Evolutionary conservation across 2,113 vertebrate species (phyloP), one percentile per base, ranked within the genome.

Genomic region (Oryzias celebensis): DNA sequence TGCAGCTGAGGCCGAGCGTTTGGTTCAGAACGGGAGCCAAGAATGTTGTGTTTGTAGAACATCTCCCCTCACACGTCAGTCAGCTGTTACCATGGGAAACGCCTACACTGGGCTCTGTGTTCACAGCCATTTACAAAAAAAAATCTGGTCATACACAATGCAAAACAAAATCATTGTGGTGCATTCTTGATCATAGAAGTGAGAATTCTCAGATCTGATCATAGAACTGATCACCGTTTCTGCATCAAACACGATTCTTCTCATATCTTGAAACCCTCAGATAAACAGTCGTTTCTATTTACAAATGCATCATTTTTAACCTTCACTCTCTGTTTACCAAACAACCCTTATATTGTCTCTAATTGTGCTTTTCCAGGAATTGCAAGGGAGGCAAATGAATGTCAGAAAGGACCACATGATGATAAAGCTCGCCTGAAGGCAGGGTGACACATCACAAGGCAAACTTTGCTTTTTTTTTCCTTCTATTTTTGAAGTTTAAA

Each of bases 1-100:
- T 31, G 52, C n/a, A 54, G 62, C n/a, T 45, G 51, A 28, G 51
- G 45, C 47, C 7, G 55, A 50, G 50, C 16, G 7, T 18, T 65
- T 18, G 51, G 52, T 46, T 50, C 3, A 18, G 46, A 52, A 53
- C 54, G 18, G 36, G 52, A 44, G 36, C 36, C 36, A 36, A 36
- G 7, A 59, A 54, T 24, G 24, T 16, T 28, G 43, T 26, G 5
- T 26, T 46, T 46, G 16, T 31, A 63, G 28, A 47, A 51, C 62
- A 54, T 26, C 52, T 55, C 26, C 55, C 26, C 55, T 66, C 46
- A 66, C 18, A 73, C 56, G 56, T 44, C 62, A 41, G 7, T 73
- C 63, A 55, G 16, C 12, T 6, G 42, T 65, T 60, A 45, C 46
- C 36, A 60, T 24, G 45, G 51, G 51, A 36, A 66, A 46, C 28